Percentiles rank a stretch among this genome's conserved stretches.
Conservation (phyloP, 2,797 vertebrate species). For the Anisognathus igniventris region DNA sequence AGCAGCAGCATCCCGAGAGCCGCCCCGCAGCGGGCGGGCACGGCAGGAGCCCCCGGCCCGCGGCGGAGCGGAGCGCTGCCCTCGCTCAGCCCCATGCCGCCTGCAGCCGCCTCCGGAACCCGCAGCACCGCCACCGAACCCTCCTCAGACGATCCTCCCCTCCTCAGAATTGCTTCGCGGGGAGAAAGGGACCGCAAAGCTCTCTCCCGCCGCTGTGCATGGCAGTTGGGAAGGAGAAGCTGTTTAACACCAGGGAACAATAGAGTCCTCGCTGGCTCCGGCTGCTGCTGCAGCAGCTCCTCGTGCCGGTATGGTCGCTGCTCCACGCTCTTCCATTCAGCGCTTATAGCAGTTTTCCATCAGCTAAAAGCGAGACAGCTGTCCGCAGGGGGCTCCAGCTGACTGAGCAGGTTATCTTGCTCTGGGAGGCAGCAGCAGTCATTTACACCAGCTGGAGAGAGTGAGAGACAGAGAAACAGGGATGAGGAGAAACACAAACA, state of each 20-base stretch:
- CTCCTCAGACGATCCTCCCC: background rate
- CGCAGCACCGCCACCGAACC: background rate
- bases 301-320: conserved; percentile 77
- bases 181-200: background rate
- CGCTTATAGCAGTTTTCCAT: conserved; percentile 62
- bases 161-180: conserved; percentile 12
- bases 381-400: conserved; percentile 77
- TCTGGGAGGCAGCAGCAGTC: conserved; percentile 75
- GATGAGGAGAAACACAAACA: conserved; percentile 56
- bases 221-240: conserved; percentile 70
- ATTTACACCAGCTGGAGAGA: conserved; percentile 77
- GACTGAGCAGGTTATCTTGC: conserved; percentile 75
- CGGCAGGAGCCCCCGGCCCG: conserved; percentile 51
- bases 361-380: conserved; percentile 71
- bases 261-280: conserved; percentile 51
- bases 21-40: conserved; percentile 61
- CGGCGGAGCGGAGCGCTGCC: conserved; percentile 63
- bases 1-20: conserved; percentile 73
- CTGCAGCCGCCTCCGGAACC: conserved; percentile 49
- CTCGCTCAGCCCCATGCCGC: conserved; percentile 80
- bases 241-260: conserved; percentile 78
- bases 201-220: conserved; percentile 67
- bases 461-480: conserved; percentile 44
- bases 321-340: conserved; percentile 76
- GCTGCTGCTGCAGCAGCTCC: background rate